These are phyloP conservation scores for Okamejei kenojei DNA, from an alignment of 2,797 vertebrate species.

Conservation along the genomic window DNA sequence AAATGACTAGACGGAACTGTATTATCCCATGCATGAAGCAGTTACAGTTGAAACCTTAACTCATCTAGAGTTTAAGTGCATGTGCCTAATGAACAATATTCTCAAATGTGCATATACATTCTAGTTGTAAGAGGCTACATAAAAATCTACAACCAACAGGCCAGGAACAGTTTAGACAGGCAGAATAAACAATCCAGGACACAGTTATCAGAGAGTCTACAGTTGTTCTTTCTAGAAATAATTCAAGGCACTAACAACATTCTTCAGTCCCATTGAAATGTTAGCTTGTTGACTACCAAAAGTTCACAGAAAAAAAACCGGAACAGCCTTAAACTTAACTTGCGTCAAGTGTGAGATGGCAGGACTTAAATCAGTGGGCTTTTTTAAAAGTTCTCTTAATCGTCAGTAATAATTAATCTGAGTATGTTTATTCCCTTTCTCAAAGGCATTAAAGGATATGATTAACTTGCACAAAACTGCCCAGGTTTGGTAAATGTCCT, in stretches of 20 bases:
- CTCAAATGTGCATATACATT: not conserved
- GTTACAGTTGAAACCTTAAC: not conserved
- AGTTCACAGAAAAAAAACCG: not conserved
- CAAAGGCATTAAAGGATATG: not conserved
- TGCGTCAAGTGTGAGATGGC: not conserved
- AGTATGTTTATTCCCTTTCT: not conserved
- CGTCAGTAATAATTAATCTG: not conserved
- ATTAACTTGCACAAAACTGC: not conserved
- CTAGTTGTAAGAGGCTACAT: not conserved
- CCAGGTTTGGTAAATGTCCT: no score
- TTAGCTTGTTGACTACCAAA: no score
- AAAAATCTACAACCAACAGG: not conserved
- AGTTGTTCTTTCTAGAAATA: no score
- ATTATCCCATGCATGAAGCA: not conserved
- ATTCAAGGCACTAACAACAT: not conserved
- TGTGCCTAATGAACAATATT: not conserved
- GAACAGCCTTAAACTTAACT: not conserved
- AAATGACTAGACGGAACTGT: not conserved
- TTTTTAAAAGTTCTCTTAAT: not conserved
- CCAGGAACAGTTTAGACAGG: not conserved
- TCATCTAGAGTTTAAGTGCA: constrained; percentile 8
- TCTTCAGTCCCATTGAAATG: not conserved
- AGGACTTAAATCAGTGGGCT: not conserved
- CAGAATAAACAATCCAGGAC: not conserved
- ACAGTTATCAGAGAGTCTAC: no score